These are phyloP conservation scores for Rhyacophila brunnea DNA, from an alignment of 1,140 invertebrate species.

Conservation along the genomic window DNA sequence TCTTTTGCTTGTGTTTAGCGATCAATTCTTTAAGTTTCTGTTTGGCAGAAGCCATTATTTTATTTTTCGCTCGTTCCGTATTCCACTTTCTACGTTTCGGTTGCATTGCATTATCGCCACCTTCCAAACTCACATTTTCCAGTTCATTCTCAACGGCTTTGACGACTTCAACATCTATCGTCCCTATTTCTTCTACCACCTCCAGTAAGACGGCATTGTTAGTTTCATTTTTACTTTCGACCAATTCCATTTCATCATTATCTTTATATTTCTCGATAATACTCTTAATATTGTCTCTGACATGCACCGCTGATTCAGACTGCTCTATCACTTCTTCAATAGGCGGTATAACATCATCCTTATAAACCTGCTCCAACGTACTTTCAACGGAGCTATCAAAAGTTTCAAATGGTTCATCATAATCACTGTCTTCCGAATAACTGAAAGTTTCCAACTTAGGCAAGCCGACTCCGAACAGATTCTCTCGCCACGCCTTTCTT, in stretches of 20 bases:
- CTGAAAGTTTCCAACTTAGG: constrained; percentile 35
- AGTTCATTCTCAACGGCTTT: constrained; percentile 6
- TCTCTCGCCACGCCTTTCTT: constrained; percentile 43
- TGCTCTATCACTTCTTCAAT: too few relatives aligned
- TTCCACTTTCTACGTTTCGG: constrained; percentile 41
- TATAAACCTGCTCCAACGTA: too few relatives aligned
- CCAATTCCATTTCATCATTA: background rate
- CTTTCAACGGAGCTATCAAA: constrained; percentile 7
- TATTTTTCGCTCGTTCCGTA: constrained; percentile 45
- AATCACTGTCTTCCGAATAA: constrained; percentile 1
- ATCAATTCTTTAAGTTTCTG: constrained; percentile 54
- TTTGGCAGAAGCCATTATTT: constrained; percentile 50
- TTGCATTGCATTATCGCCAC: background rate
- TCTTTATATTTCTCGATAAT: constrained; percentile 26
- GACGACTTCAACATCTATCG: background rate
- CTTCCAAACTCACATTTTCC: constrained; percentile 6
- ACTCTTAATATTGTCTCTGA: constrained; percentile 24
- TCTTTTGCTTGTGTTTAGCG: constrained; percentile 49
- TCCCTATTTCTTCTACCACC: background rate
- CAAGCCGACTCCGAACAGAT: constrained; percentile 14
- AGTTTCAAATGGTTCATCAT: constrained; percentile 9
- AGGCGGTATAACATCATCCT: too few relatives aligned
- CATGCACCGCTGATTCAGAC: constrained; percentile 12
- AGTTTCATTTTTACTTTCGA: background rate
- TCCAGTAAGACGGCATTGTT: background rate